phyloP scores from a whole-genome alignment of 2,797 vertebrate species.

The Geotrypetes seraphini region DNA sequence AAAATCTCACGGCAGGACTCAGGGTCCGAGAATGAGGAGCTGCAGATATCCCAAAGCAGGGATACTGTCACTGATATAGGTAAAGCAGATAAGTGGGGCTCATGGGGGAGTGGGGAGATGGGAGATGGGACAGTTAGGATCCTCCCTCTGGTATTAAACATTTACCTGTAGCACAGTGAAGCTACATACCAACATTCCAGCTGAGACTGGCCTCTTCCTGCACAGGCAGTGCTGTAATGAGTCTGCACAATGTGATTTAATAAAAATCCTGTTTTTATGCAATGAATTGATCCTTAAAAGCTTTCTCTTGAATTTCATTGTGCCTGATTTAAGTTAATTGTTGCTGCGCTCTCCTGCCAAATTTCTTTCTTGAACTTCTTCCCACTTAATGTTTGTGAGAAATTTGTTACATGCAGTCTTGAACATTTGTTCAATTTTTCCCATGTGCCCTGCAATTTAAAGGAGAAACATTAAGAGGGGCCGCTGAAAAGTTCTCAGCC shows the following conservation, averaged over 20 bases:
- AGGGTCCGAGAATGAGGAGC: constrained; percentile 95
- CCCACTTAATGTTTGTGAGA: too few relatives aligned
- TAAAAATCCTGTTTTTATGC: constrained; percentile 14
- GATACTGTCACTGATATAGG: constrained; percentile 97
- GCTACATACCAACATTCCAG: background rate
- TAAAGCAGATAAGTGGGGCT: constrained; percentile 59
- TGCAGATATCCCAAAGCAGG: constrained; percentile 92
- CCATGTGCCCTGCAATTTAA: too few relatives aligned
- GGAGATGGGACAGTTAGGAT: constrained; percentile 37
- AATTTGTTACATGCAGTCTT: too few relatives aligned
- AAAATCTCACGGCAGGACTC: constrained; percentile 97
- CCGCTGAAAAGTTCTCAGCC: too few relatives aligned
- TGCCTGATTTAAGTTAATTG: too few relatives aligned
- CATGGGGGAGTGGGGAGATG: constrained; percentile 49
- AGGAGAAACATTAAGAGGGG: too few relatives aligned
- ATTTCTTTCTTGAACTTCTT: too few relatives aligned
- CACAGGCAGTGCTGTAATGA: constrained; percentile 4
- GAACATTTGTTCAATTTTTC: too few relatives aligned
- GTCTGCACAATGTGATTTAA: background rate
- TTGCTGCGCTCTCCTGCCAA: too few relatives aligned
- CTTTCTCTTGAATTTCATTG: too few relatives aligned
- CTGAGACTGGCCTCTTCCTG: background rate
- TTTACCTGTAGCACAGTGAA: constrained; percentile 2
- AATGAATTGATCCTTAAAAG: too few relatives aligned
- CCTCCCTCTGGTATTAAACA: background rate